phyloP scores from a whole-genome alignment of 2,797 vertebrate species.

The Jordanella pulchra region DNA sequence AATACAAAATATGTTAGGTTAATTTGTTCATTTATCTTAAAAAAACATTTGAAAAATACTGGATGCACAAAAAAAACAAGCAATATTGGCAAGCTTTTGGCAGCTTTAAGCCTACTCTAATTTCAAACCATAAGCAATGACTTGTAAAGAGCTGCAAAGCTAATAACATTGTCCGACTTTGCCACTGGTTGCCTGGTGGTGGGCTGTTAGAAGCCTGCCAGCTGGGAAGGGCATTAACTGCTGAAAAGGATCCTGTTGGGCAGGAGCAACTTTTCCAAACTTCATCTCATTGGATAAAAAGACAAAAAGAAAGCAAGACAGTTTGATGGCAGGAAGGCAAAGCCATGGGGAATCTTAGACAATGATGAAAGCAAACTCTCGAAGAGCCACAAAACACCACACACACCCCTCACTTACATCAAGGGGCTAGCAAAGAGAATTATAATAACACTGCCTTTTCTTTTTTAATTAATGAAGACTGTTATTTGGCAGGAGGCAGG shows the following conservation, averaged over 20 bases:
- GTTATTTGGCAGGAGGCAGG: conserved; percentile 81
- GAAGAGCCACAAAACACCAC: conserved; percentile 81
- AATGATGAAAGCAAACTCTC: conserved; percentile 83
- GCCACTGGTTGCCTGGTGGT: conserved; percentile 57
- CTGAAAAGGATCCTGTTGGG: conserved; percentile 72
- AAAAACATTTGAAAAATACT: conserved; percentile 34
- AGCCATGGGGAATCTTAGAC: conserved; percentile 74
- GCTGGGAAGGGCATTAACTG: conserved; percentile 70
- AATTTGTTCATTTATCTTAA: conserved; percentile 32
- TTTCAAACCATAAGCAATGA: conserved; percentile 56
- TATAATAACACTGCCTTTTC: conserved; percentile 79
- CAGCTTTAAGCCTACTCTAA: conserved; percentile 53
- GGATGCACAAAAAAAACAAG: conserved; percentile 37
- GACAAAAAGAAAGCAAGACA: conserved; percentile 75
- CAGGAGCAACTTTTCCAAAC: conserved; percentile 72
- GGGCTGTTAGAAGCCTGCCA: conserved; percentile 62
- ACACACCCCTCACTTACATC: conserved; percentile 78
- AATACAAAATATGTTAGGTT: conserved; percentile 9
- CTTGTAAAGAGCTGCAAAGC: conserved; percentile 44
- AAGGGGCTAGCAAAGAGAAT: conserved; percentile 80
- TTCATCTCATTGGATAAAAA: conserved; percentile 78
- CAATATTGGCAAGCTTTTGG: conserved; percentile 28
- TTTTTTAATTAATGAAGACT: conserved; percentile 82
- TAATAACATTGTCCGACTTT: conserved; percentile 72
- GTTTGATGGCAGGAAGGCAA: conserved; percentile 76